These are phyloP conservation scores for Lagodon rhomboides DNA, from an alignment of 2,797 vertebrate genomes.

Conservation along the genomic window DNA sequence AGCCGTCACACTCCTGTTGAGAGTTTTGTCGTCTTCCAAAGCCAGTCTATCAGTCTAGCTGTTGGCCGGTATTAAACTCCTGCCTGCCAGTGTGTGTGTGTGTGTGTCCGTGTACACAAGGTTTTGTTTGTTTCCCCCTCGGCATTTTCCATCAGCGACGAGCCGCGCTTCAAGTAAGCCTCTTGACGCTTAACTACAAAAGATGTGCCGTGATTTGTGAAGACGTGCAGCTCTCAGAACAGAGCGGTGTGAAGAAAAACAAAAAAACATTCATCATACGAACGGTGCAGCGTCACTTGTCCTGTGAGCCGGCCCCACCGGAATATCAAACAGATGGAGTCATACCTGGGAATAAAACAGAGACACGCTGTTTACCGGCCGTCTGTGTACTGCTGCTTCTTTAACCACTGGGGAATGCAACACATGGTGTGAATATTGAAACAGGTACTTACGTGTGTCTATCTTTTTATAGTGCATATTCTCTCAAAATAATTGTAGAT, in stretches of 20 bases:
- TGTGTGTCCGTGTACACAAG: slow-evolving; percentile 1
- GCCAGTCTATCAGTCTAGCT: slow-evolving; percentile 44
- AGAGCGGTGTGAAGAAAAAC: slow-evolving; percentile 23
- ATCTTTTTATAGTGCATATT: background rate
- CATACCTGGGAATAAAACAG: background rate
- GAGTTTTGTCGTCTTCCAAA: slow-evolving; percentile 39
- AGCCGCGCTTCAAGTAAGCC: slow-evolving; percentile 30
- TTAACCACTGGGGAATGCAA: background rate
- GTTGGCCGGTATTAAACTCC: slow-evolving; percentile 32
- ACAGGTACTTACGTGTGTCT: background rate
- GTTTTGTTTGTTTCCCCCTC: slow-evolving; percentile 27
- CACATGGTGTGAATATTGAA: slow-evolving; percentile 6
- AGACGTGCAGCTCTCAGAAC: slow-evolving; percentile 8
- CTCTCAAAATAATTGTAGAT: background rate
- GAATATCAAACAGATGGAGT: slow-evolving; percentile 36
- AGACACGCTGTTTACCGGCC: background rate
- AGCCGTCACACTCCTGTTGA: slow-evolving; percentile 27
- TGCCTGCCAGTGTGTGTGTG: background rate
- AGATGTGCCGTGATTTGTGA: slow-evolving; percentile 41
- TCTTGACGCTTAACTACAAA: slow-evolving; percentile 7
- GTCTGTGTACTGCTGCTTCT: slow-evolving; percentile 2
- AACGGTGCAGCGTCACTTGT: slow-evolving; percentile 6
- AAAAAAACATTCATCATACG: slow-evolving; percentile 16
- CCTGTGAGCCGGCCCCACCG: background rate
- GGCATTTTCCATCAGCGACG: slow-evolving; percentile 24